Base-by-base conservation (phyloP, 1,140 invertebrate genomes). In the Brachionus angularis region DNA sequence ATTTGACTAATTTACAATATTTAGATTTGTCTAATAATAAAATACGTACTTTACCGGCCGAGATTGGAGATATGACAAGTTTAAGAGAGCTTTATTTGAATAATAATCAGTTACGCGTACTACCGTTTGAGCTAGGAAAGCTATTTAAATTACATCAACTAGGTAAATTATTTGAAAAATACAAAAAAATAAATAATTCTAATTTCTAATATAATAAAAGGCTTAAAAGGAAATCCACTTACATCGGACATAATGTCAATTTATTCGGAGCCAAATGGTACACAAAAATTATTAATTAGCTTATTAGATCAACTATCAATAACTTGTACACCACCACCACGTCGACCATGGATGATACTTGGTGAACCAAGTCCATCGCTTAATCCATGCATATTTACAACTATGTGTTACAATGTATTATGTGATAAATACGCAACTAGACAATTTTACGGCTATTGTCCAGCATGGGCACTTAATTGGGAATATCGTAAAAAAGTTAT, bases 381-480 rank as follows among this genome's bases (percentile, higher is more conserved):
- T 77, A 58, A 58, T 39, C 21, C 77, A 91, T 91, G 91, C 85
- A 90, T 93, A 79, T 95, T 98, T 83, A 97, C 95, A 58, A 93
- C 98, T 72, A 96, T 99, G 90, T 98, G 94, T 83, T 99, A 99
- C 85, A 99, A 99, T 83, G 93, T 99, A 62, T 85, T 99, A 67
- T 97, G 96, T 83, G 94, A 97, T 83, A 97, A 98, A 83, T 98
- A 97, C 78, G 95, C 95, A 25, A 98, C 95, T 16, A 82, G 93
- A 75, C 79, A 84, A 73, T 77, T 95, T 88, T 97, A 98, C 82
- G 93, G 91, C 72, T 96, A 96, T 81, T 97, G 93, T 82, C 93
- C 93, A 1, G 89, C 89, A 73, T 96, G 93, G 93, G 95, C 95
- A 23, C 84, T 99, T 12, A 89, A 90, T 78, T 98, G 96, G 96